These are phyloP conservation scores for Enteromius argenteus DNA, from an alignment of 2,797 vertebrate species.

Conservation along the genomic window DNA sequence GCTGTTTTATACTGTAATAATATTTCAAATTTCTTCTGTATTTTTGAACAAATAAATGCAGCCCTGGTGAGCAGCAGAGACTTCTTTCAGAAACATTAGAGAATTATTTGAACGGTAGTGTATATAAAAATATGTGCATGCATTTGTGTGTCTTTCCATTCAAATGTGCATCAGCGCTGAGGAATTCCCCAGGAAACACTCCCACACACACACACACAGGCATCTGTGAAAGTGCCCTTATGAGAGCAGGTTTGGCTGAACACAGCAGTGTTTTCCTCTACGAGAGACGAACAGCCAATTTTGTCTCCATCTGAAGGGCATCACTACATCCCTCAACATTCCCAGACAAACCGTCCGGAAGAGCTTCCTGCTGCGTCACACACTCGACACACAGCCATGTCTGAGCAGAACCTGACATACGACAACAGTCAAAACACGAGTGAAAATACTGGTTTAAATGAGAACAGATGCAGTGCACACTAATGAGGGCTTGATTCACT, in stretches of 20 bases:
- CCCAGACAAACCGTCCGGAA: conserved; percentile 23
- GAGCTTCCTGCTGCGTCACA: neutral
- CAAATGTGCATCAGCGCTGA: neutral
- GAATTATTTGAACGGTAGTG: neutral
- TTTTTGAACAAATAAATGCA: neutral
- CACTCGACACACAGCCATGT: neutral
- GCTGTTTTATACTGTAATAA: neutral
- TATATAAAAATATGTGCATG: neutral
- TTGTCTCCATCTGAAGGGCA: neutral
- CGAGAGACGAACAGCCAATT: neutral
- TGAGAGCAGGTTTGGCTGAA: conserved; percentile 28
- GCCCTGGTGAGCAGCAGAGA: too few species aligned
- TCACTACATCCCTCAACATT: conserved; percentile 6
- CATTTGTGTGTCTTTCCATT: neutral
- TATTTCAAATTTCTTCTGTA: neutral
- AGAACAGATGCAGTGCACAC: conserved; percentile 4
- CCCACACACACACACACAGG: conserved; percentile 7
- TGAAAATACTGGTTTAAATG: neutral
- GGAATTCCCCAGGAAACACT: conserved; percentile 14
- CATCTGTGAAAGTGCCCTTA: neutral
- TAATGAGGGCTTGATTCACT: neutral
- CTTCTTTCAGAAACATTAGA: too few species aligned
- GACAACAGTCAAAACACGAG: neutral
- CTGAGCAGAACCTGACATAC: neutral
- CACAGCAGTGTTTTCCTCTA: neutral